Conservation (phyloP, 2,113 vertebrate species). For the Cichladusa arquata region DNA sequence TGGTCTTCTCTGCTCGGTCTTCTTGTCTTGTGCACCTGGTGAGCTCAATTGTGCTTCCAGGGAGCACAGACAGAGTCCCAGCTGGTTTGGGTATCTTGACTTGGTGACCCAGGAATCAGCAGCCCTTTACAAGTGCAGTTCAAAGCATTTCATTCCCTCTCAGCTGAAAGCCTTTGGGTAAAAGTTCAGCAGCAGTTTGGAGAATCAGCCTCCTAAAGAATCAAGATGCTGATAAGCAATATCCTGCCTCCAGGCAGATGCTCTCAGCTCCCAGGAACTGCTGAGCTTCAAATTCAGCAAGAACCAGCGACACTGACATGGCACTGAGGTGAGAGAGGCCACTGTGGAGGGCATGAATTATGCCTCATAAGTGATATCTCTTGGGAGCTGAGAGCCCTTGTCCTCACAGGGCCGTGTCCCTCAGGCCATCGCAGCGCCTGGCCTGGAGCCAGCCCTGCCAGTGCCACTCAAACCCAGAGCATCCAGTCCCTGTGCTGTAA, state of each 20-base stretch:
- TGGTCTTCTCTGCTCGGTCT: background rate
- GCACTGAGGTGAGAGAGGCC: conserved; percentile 3
- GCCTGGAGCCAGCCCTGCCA: background rate
- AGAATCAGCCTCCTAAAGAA: background rate
- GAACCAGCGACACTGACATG: background rate
- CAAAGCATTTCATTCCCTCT: background rate
- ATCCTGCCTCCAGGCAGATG: conserved; percentile 5
- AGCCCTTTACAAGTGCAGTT: background rate
- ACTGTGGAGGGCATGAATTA: background rate
- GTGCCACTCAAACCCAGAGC: background rate
- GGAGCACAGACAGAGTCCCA: background rate
- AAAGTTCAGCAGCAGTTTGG: background rate
- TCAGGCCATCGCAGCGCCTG: background rate
- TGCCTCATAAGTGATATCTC: conserved; percentile 35
- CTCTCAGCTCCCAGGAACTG: conserved; percentile 34
- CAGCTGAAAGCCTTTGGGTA: background rate
- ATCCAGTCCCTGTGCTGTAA: background rate
- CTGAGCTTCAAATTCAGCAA: conserved; percentile 42
- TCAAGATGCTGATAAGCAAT: conserved; percentile 28
- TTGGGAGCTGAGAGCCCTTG: background rate
- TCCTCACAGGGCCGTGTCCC: background rate
- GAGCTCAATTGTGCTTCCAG: background rate
- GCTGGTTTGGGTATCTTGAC: background rate
- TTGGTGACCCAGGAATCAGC: background rate
- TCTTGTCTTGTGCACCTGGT: background rate